Base-by-base conservation (phyloP, 2,888 invertebrate species). In the Eremobia ochroleuca region DNA sequence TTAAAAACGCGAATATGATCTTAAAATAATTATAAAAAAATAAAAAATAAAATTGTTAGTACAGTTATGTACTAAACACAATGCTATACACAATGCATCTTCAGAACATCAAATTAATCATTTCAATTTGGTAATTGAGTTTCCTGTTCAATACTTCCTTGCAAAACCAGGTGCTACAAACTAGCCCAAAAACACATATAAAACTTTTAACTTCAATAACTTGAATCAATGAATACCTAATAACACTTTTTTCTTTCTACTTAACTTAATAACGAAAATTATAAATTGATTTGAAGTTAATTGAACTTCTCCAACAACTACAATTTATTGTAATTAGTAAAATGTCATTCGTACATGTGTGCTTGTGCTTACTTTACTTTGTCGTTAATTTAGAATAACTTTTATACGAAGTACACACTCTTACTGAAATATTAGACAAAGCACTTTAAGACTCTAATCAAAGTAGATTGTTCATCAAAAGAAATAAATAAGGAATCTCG, bases 291-390 rank as follows among this genome's bases (percentile, higher is more conserved):
- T 59, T 21, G 69, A 73, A 67, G 21, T 73, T 70, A 86, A 84
- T 83, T 79, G 59, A 62, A 79, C 58, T 86, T 86, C 34, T 49
- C 9, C 13, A 69, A 79, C n/a, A 83, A 83, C 18, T 58, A 13
- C 65, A 46, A 86, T 86, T 69, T 28, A 74, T 62, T 70, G 25
- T 61, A 64, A 75, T 81, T 55, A 37, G 8, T 43, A 15, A n/a
- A 43, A n/a, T 66, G 2, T 70, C 21, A 69, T 64, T 67, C 37
- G 34, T 2, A 55, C 13, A 58, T 52, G 28, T 15, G 31, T 9
- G 46, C 46, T 40, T 15, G 31, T 9, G 46, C 46, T 40, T 40
- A 49, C 31, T 59, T 73, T 46, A 34, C 58, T 49, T 66, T 78
- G 11, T 18, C 31, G 0, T 59, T 66, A 62, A 76, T 40, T 59